Conservation (phyloP, 1,140 invertebrate species). For the Bombus consobrinus region DNA sequence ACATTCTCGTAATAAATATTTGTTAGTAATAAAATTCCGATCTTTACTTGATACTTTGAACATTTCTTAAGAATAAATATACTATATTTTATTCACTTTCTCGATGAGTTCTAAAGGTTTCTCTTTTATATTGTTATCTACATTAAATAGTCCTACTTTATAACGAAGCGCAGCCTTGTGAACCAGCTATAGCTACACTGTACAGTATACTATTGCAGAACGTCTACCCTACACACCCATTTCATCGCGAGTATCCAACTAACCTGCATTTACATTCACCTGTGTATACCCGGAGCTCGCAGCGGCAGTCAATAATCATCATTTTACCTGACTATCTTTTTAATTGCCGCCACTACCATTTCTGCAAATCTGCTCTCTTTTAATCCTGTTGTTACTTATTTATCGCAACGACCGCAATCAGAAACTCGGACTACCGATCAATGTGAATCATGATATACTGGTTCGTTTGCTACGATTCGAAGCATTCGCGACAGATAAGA, state of each 20-base stretch:
- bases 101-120: no score
- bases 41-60: neutral
- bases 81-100: no score
- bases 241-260: conserved; percentile 32
- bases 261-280: conserved; percentile 56
- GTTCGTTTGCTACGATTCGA: neutral
- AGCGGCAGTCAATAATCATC: conserved; percentile 37
- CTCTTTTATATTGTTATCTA: no score
- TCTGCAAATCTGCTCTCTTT: conserved; percentile 2
- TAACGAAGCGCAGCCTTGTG: neutral
- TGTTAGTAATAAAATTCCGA: neutral
- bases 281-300: conserved; percentile 21
- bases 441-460: neutral
- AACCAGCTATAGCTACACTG: neutral
- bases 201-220: conserved; percentile 16
- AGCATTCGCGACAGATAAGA: neutral
- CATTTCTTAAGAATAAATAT: neutral
- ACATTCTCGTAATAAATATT: neutral
- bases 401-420: neutral
- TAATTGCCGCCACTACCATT: conserved; percentile 26
- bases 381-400: neutral
- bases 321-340: conserved; percentile 34
- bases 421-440: neutral
- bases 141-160: neutral
- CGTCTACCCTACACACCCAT: conserved; percentile 37